phyloP scores from a whole-genome alignment of 2,888 invertebrate species.

The Calliphora vomitoria region DNA sequence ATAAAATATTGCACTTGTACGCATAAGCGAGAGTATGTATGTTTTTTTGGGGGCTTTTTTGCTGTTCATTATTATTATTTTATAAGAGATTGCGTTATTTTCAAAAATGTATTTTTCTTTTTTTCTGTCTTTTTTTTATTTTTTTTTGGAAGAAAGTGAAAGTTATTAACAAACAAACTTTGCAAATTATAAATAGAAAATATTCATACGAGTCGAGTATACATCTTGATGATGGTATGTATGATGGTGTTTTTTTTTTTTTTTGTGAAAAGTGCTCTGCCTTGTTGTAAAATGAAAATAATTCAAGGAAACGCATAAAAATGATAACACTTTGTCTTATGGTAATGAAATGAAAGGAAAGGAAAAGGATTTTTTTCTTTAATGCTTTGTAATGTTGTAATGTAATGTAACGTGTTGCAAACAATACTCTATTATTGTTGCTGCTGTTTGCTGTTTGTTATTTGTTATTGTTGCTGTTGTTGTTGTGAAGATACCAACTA shows the following conservation, averaged over 20 bases:
- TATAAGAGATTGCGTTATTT: conserved; percentile 69
- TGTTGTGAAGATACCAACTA: conserved; percentile 46
- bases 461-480: background rate
- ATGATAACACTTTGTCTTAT: conserved; percentile 63
- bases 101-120: conserved; percentile 7
- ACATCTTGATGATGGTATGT: background rate
- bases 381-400: conserved; percentile 21
- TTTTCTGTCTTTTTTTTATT: conserved; percentile 40
- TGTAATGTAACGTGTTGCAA: conserved; percentile 44
- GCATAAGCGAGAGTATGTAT: conserved; percentile 36
- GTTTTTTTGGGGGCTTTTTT: conserved; percentile 23
- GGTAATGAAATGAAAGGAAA: conserved; percentile 73
- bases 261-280: conserved; percentile 10
- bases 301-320: conserved; percentile 72
- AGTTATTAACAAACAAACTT: conserved; percentile 52
- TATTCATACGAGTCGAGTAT: background rate
- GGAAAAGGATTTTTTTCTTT: conserved; percentile 65
- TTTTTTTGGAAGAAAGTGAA: conserved; percentile 65
- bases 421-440: conserved; percentile 46
- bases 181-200: conserved; percentile 40
- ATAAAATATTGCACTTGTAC: conserved; percentile 55
- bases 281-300: conserved; percentile 54
- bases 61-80: conserved; percentile 32
- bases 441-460: background rate
- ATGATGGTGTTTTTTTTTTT: background rate